phyloP scores from a whole-genome alignment of 2,113 vertebrate genomes.

The Alouatta palliata region DNA sequence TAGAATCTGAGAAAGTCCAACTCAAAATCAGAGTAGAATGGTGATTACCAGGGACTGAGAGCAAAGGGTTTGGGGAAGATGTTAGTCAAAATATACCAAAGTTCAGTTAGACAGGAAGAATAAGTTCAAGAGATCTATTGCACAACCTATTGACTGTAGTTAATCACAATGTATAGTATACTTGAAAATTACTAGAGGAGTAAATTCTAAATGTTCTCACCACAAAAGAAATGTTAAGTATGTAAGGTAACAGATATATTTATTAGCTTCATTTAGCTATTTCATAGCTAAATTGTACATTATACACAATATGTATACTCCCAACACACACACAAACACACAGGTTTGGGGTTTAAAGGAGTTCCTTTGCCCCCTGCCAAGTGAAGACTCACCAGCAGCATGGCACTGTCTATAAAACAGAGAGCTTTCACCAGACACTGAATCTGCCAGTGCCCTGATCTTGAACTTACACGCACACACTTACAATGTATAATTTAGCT shows the following conservation, averaged over 20 bases:
- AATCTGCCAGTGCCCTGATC: too few relatives aligned
- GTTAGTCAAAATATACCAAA: not conserved
- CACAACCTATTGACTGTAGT: not conserved
- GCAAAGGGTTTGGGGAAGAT: fast-evolving
- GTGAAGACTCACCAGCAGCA: too few relatives aligned
- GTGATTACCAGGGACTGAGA: not conserved
- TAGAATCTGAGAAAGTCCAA: not conserved
- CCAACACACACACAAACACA: too few relatives aligned
- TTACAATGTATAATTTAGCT: too few relatives aligned
- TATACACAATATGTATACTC: too few relatives aligned
- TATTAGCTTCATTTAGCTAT: not conserved
- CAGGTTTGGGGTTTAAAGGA: too few relatives aligned
- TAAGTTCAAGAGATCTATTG: not conserved
- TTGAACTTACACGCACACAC: too few relatives aligned
- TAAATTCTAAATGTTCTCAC: not conserved
- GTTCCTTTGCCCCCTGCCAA: too few relatives aligned
- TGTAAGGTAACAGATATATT: not conserved
- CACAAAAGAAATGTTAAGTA: not conserved
- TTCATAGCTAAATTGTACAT: not conserved
- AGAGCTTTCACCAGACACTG: too few relatives aligned
- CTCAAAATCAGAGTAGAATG: not conserved
- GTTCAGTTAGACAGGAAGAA: not conserved
- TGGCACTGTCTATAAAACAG: too few relatives aligned
- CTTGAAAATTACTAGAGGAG: not conserved
- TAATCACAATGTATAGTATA: not conserved